Evolutionary conservation across 2,797 vertebrate species (phyloP).

Genomic region (Myotis findleyi): DNA sequence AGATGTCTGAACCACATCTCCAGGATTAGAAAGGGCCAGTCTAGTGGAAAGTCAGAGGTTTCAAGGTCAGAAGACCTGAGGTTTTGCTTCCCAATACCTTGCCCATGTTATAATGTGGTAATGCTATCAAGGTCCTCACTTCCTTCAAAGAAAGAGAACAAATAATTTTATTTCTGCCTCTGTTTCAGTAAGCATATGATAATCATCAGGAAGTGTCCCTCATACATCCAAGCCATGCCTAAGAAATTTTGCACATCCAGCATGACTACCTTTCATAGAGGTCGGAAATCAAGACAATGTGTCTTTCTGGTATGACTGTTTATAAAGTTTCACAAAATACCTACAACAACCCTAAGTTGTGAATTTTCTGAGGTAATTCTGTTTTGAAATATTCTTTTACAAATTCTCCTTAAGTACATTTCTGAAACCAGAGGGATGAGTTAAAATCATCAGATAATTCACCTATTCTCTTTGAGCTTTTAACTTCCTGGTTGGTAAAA

Average conservation of each 20-base stretch:
- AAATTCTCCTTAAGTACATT: neutral
- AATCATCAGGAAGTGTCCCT: neutral
- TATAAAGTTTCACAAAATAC: neutral
- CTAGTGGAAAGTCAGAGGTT: neutral
- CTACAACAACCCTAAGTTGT: neutral
- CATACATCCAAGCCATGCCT: neutral
- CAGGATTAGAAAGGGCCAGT: neutral
- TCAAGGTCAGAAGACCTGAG: neutral
- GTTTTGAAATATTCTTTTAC: constrained; percentile 12
- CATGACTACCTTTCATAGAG: neutral
- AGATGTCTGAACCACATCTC: neutral
- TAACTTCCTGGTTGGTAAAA: neutral
- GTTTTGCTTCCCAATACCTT: neutral
- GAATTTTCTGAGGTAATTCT: neutral
- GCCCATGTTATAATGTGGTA: neutral
- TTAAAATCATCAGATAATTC: constrained; percentile 21
- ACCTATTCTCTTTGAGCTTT: neutral
- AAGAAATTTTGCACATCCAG: neutral
- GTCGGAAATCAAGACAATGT: neutral
- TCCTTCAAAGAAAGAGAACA: neutral
- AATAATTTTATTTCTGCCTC: neutral
- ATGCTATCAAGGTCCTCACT: neutral
- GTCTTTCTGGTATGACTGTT: neutral
- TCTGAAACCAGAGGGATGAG: neutral
- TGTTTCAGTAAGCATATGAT: neutral